Evolutionary conservation across 2,113 vertebrate genomes (phyloP), one percentile per base, ranked within the genome.

Genomic region (Channa maculata): DNA sequence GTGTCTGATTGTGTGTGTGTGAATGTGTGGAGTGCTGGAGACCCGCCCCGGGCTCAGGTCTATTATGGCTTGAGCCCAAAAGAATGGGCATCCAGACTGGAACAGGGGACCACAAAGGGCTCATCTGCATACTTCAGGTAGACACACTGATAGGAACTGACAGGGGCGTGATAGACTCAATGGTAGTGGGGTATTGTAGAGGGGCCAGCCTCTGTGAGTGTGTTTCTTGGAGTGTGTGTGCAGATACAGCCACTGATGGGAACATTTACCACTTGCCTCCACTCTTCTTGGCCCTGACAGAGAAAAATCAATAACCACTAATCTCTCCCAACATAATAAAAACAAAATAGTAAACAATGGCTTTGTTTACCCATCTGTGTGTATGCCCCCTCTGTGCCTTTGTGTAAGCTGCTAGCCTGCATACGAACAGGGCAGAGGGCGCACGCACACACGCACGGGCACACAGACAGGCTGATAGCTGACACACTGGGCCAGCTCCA

Each of bases 71-170:
- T 93, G 86, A 87, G 82, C 82, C 83, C 75, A 86, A 93, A 98
- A 97, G 95, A 94, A 95, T 94, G 94, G 92, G 85, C 78, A 84
- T 86, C 89, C 80, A 89, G 93, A 91, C 93, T 88, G 90, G 92
- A 86, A 91, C 94, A 92, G 86, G 93, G 95, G 92, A 95, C 66
- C 88, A 93, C 91, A 96, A 94, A 91, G 94, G 90, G 83, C 92
- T 95, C 91, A 97, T 99, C 93, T 98, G 94, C 96, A 98, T 97
- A 97, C 94, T 98, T 97, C 98, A 99, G 97, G 97, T 99, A 97
- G 92, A 94, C 94, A 94, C 95, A 96, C 95, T 96, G 96, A 99
- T 97, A 94, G 95, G 94, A 97, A 94, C 95, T 98, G 97, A 99
- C 97, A 98, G 94, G 95, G 95, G 95, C 94, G 94, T 97, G 96